These are phyloP conservation scores for Trinectes maculatus DNA, from an alignment of 2,113 vertebrate species.

Conservation along the genomic window DNA sequence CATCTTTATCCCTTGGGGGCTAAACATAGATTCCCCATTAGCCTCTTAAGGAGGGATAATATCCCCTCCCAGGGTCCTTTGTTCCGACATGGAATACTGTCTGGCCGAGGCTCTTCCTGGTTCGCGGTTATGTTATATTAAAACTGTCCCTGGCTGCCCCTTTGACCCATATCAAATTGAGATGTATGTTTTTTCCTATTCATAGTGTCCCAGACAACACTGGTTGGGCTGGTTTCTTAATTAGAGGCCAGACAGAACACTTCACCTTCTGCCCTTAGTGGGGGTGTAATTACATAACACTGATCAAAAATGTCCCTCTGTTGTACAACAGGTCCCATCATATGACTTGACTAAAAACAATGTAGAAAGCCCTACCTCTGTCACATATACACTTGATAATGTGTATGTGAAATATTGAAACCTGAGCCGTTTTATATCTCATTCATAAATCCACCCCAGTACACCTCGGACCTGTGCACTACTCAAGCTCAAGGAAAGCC, in stretches of 20 bases:
- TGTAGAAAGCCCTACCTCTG: too few relatives aligned
- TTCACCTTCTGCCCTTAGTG: not conserved
- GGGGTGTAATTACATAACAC: not conserved
- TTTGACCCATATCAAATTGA: not conserved
- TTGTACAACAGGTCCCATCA: not conserved
- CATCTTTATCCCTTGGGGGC: constrained; percentile 10
- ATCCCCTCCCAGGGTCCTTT: constrained; percentile 10
- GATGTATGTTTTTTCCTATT: not conserved
- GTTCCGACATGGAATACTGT: not conserved
- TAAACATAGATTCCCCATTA: constrained; percentile 38
- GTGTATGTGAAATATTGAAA: too few relatives aligned
- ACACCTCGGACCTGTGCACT: not conserved
- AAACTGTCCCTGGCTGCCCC: not conserved
- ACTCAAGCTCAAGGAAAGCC: constrained; percentile 28
- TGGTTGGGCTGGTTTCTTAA: constrained; percentile 10
- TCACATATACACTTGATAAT: too few relatives aligned
- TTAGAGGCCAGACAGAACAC: not conserved
- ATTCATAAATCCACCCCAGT: constrained; percentile 24
- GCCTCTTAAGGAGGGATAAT: constrained; percentile 39
- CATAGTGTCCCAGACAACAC: not conserved
- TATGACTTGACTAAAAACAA: not conserved
- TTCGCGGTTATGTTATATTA: not conserved
- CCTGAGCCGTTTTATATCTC: constrained; percentile 3
- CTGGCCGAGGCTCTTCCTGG: not conserved
- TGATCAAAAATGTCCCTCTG: not conserved